A percentile compares a stretch with the other conserved stretches of the same genome.
phyloP scores from a whole-genome alignment of 2,888 invertebrate genomes.

The Serrognathus titanus region DNA sequence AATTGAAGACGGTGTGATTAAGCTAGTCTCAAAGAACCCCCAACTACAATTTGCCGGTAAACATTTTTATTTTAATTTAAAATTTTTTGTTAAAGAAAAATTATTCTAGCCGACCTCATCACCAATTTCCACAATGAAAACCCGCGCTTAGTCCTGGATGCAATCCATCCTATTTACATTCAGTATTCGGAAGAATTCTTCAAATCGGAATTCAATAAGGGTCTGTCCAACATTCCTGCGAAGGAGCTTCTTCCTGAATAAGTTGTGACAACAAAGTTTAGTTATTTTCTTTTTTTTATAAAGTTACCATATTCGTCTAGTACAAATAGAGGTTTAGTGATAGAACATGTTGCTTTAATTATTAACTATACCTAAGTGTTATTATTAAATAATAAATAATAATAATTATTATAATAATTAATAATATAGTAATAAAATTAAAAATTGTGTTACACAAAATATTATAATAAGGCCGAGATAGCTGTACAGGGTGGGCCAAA shows the following conservation, averaged over 20 bases:
- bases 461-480: too few species aligned
- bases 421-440: too few species aligned
- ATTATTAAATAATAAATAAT: too few species aligned
- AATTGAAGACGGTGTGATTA: constrained; percentile 60
- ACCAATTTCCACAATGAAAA: constrained; percentile 68
- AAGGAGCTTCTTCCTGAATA: constrained; percentile 56
- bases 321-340: too few species aligned
- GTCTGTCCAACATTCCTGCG: constrained; percentile 57
- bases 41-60: constrained; percentile 58
- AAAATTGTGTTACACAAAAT: too few species aligned
- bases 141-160: constrained; percentile 62
- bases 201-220: constrained; percentile 58
- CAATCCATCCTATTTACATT: constrained; percentile 66
- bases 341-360: too few species aligned
- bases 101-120: constrained; percentile 60
- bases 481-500: too few species aligned
- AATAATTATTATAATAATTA: too few species aligned
- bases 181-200: constrained; percentile 62
- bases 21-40: constrained; percentile 54
- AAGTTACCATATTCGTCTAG: too few species aligned
- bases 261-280: constrained; percentile 2
- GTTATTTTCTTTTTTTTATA: too few species aligned
- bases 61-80: constrained; percentile 5
- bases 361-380: too few species aligned
- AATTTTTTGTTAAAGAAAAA: not conserved